Base-by-base conservation (phyloP, 2,797 vertebrate species). In the Harpagifer antarcticus region DNA sequence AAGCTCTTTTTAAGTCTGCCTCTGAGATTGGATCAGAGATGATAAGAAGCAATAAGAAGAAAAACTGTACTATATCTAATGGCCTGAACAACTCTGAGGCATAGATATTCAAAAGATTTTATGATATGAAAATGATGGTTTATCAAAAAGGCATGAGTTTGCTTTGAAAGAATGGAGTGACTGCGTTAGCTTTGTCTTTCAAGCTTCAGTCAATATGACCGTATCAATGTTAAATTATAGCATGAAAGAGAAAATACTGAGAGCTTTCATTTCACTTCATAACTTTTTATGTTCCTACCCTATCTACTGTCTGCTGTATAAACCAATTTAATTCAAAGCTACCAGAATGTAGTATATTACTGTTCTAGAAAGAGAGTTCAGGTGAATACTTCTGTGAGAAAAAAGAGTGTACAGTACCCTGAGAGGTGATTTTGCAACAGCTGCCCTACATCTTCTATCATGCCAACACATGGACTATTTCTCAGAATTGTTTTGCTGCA, bases 1-100 rank as follows among this genome's bases (percentile, higher is more conserved):
- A 72, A 88, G 76, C 74, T 68, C 71, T 85, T 90, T 54, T 27
- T 5, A 10, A 31, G 40, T 84, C 73, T 63, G 40, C 74, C 16
- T 74, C 33, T 1, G 68, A 86, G 83, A 90, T 91, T 78, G 82
- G 82, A 91, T 86, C 80, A 27, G 57, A 48, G 50, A 48, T 70
- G 68, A 88, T 79, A 54, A 37, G 55, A 74, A 71, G 56, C 59
- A 70, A 54, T 68, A 23, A 67, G 56, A 72, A 31, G 14, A 67
- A 45, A 77, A 70, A 81, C 72, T 27, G 31, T 14, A 31, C 65
- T 73, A 64, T 9, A 76, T 74, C 53, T 48, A 1, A 12, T 14
- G 17, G 40, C 56, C 17, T 43, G 43, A 68, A 71, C 70, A 63
- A 59, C 43, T 76, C 43, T 9, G 19, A 55, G 33, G 16, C 14